These are phyloP conservation scores for Calephelis virginiensis DNA, from an alignment of 1,140 invertebrate genomes.

Conservation along the genomic window DNA sequence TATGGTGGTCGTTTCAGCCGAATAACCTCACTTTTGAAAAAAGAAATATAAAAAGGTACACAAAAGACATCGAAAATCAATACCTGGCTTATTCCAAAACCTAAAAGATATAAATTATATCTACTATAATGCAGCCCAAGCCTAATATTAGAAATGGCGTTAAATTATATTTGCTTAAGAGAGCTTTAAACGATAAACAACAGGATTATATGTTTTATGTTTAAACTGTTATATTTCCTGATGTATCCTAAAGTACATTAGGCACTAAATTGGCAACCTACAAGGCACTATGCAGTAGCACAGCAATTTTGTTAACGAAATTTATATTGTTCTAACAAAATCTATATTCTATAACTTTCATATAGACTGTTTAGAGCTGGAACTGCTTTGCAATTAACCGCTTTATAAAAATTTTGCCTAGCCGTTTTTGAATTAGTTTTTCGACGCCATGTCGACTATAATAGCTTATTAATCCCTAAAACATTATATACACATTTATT, in stretches of 20 bases:
- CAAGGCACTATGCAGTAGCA: conserved; percentile 79
- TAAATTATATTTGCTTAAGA: conserved; percentile 9
- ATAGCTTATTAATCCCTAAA: conserved; percentile 28
- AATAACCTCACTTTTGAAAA: conserved; percentile 33
- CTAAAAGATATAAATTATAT: conserved; percentile 14
- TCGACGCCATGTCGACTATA: conserved; percentile 42
- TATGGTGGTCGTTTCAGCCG: conserved; percentile 66
- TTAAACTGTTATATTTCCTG: conserved; percentile 50
- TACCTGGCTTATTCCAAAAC: conserved; percentile 8
- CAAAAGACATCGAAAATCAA: conserved; percentile 31
- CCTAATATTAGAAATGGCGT: conserved; percentile 9
- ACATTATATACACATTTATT: conserved; percentile 54
- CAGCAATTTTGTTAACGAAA: conserved; percentile 61
- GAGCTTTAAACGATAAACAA: conserved; percentile 35
- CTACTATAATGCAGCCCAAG: conserved; percentile 17
- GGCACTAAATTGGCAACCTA: conserved; percentile 80
- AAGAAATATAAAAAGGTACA: conserved; percentile 22
- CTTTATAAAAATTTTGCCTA: conserved; percentile 35
- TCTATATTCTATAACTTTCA: conserved; percentile 34
- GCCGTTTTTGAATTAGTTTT: conserved; percentile 34
- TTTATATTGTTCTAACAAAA: conserved; percentile 46
- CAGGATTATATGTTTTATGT: conserved; percentile 48
- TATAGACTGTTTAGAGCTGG: conserved; percentile 33
- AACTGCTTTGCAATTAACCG: conserved; percentile 38
- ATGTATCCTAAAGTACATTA: conserved; percentile 75